Percentiles rank a stretch among this genome's conserved stretches.
These are phyloP conservation scores for Lithophane leautieri DNA, from an alignment of 2,888 invertebrate genomes.

Conservation along the genomic window DNA sequence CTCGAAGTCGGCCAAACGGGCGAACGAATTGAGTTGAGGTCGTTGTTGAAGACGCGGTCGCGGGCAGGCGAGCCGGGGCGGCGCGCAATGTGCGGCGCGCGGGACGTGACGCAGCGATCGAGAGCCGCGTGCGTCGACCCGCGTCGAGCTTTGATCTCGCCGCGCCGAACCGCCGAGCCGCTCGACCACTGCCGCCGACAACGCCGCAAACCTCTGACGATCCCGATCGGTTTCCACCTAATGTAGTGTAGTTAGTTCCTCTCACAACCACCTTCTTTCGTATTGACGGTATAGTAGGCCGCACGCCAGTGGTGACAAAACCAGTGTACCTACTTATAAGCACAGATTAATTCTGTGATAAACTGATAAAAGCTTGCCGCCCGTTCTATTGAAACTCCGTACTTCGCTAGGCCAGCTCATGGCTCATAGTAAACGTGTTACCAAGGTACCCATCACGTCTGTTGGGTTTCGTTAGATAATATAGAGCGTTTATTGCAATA, in stretches of 20 bases:
- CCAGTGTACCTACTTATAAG: background rate
- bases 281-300: background rate
- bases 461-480: too few species aligned
- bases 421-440: background rate
- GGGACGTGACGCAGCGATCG: conserved; percentile 75
- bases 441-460: too few species aligned
- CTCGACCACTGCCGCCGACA: conserved; percentile 65
- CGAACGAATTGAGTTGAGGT: conserved; percentile 78
- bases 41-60: conserved; percentile 67
- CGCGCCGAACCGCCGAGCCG: conserved; percentile 68
- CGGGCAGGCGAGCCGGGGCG: conserved; percentile 64
- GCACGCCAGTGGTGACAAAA: background rate
- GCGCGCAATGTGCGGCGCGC: conserved; percentile 69
- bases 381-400: background rate
- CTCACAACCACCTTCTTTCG: conserved; percentile 5
- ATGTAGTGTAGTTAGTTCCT: conserved; percentile 35
- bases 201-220: conserved; percentile 71
- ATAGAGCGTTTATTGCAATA: background rate
- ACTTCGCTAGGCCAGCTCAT: background rate
- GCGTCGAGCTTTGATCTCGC: conserved; percentile 84
- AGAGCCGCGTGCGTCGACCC: conserved; percentile 89
- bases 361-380: background rate
- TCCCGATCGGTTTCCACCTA: conserved; percentile 68
- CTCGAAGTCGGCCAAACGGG: conserved; percentile 70
- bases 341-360: too few species aligned